phyloP scores from a whole-genome alignment of 2,113 vertebrate species.

The Sebastes schlegelii region DNA sequence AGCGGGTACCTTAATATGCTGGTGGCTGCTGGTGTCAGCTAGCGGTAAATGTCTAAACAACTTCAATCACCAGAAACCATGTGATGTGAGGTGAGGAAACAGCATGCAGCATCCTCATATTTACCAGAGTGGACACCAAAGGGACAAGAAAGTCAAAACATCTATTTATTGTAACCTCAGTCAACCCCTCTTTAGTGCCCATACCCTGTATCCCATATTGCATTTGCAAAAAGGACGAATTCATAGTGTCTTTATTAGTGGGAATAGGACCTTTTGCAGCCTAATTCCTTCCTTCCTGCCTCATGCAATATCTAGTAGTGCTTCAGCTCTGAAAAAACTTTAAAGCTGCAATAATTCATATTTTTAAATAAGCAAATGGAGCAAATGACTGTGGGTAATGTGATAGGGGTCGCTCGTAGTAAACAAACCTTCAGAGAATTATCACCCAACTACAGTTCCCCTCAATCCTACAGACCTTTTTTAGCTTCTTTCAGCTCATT shows the following conservation, averaged over 20 bases:
- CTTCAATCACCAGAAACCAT: slow-evolving; percentile 2
- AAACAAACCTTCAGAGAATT: neutral
- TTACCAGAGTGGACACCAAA: neutral
- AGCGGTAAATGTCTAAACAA: neutral
- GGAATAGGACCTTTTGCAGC: neutral
- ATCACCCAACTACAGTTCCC: neutral
- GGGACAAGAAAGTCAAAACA: neutral
- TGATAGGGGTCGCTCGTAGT: neutral
- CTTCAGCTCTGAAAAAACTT: neutral
- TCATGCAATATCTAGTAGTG: neutral
- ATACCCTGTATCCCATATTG: neutral
- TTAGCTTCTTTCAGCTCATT: neutral
- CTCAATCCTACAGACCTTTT: neutral
- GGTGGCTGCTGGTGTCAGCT: neutral
- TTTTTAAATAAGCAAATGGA: neutral
- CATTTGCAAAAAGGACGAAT: neutral
- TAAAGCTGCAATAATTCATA: neutral
- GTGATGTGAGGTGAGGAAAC: slow-evolving; percentile 6
- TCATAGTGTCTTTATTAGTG: neutral
- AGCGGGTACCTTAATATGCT: neutral
- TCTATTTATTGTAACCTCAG: neutral
- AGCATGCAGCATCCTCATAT: neutral
- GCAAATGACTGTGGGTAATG: neutral
- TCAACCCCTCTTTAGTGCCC: neutral
- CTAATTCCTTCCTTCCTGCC: neutral